Evolutionary conservation across 2,113 vertebrate genomes (phyloP).

Genomic region (Entomyzon cyanotis): DNA sequence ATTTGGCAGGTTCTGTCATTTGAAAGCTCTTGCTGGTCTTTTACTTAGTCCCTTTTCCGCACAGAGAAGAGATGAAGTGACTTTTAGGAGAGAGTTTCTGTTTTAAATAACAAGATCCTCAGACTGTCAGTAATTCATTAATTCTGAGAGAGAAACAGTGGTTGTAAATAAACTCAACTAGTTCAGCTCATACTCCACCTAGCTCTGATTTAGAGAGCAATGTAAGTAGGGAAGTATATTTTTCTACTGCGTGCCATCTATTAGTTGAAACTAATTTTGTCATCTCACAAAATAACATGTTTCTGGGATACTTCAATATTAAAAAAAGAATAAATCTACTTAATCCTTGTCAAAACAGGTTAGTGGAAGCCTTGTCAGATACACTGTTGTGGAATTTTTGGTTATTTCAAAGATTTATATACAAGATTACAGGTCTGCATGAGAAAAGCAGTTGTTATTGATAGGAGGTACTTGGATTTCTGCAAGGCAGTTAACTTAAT

Average conservation of each 20-base stretch:
- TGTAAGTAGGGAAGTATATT: background rate
- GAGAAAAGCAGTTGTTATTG: background rate
- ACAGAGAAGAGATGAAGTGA: background rate
- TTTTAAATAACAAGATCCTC: slow-evolving; percentile 8
- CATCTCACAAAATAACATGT: background rate
- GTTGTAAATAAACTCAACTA: slow-evolving; percentile 9
- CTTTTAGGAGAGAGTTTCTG: background rate
- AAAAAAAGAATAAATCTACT: background rate
- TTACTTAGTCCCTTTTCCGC: background rate
- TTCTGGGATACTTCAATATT: background rate
- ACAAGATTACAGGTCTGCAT: background rate
- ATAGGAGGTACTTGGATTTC: background rate
- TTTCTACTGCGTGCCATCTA: background rate
- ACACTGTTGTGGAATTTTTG: background rate
- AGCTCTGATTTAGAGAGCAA: background rate
- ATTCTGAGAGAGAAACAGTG: background rate
- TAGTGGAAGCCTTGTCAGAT: background rate
- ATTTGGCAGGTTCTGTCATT: background rate
- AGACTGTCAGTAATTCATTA: slow-evolving; percentile 25
- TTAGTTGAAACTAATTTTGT: background rate
- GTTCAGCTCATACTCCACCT: background rate
- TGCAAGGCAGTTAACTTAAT: slow-evolving; percentile 21
- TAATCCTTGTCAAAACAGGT: background rate
- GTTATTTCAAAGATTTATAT: background rate
- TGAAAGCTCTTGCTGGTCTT: background rate